Conservation (phyloP, 2,888 invertebrate species). For the Siphlonurus alternatus region DNA sequence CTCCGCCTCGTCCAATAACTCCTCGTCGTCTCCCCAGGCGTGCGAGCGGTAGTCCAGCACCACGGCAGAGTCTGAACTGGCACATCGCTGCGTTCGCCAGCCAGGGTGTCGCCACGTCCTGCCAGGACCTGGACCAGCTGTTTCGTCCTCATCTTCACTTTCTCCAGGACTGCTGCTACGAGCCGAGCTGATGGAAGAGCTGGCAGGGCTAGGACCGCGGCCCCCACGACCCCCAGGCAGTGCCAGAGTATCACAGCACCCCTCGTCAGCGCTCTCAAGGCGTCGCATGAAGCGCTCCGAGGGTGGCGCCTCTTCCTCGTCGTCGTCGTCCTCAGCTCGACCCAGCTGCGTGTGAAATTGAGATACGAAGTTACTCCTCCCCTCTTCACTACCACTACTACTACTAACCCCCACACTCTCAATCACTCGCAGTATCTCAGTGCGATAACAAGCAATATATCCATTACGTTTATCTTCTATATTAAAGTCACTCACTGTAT, state of each 20-base stretch:
- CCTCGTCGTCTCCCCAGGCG: slow-evolving; percentile 12
- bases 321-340: background rate
- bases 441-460: background rate
- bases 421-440: background rate
- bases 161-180: background rate
- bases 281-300: background rate
- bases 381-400: too few species aligned
- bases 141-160: background rate
- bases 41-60: slow-evolving; percentile 31
- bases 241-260: background rate
- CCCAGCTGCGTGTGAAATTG: background rate
- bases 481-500: too few species aligned
- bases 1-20: slow-evolving; percentile 27
- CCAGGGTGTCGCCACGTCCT: background rate
- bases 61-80: slow-evolving; percentile 34
- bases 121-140: background rate
- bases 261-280: background rate
- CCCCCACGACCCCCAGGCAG: background rate
- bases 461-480: too few species aligned
- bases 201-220: background rate
- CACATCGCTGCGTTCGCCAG: slow-evolving; percentile 19
- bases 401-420: too few species aligned
- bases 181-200: background rate
- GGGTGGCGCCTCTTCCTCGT: background rate
- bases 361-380: background rate